Evolutionary conservation across 1,140 invertebrate genomes (phyloP), one percentile per base, ranked within the genome.

Genomic region (Leptinotarsa undecemlineata): DNA sequence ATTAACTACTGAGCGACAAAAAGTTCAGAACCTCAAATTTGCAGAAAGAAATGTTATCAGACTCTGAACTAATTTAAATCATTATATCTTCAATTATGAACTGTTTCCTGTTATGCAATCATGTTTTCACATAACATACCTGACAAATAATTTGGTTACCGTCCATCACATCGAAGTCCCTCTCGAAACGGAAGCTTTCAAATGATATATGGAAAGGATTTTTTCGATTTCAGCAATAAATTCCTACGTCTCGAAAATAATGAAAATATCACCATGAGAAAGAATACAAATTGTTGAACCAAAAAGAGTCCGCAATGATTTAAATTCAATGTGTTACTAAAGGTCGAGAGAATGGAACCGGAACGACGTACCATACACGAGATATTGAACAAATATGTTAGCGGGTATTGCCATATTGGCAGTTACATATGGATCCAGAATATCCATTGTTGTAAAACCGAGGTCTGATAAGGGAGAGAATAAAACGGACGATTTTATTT

Each of bases 371-470:
- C 63, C 63, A 48, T 48, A 68, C 11, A 68, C n/a, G 67, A 48
- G 42, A 68, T 68, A 68, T 68, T 68, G 67, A 68, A 21, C 26
- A 48, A 48, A 68, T 68, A 68, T 48, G 67, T 68, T 68, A 48
- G 67, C 67, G 20, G 63, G n/a, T 23, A 66, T 20, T 21, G 26
- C 63, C 17, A 68, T 68, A 68, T 68, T 48, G 67, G 47, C 67
- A 68, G 67, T 68, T 48, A 68, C 67, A 68, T 68, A 68, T 68
- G 42, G 67, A 68, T 68, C 33, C 67, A 17, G 33, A 33, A 33
- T 19, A 48, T 48, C 67, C 67, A 68, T 68, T 68, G 67, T 68
- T 47, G 67, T 68, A 21, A 33, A 67, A 68, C 47, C 67, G 67
- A 68, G 4, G n/a, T 19, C 26, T 33, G 63, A 33, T 33, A 66